phyloP scores from a whole-genome alignment of 2,888 invertebrate genomes.

The Gasteruption jaculator region DNA sequence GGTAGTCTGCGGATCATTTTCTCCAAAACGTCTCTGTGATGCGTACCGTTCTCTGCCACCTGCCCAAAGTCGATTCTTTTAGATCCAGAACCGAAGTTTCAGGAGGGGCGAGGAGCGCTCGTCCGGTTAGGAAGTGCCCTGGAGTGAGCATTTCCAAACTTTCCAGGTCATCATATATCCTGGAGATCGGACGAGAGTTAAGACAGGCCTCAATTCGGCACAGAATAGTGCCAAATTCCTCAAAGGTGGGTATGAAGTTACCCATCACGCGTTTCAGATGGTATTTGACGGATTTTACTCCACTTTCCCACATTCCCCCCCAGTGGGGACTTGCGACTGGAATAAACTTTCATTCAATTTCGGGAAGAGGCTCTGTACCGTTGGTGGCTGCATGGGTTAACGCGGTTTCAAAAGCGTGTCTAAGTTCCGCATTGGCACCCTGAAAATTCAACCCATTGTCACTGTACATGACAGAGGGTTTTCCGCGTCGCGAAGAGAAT shows the following conservation, averaged over 20 bases:
- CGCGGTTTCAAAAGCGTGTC: too few relatives aligned
- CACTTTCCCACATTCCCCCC: slow-evolving; percentile 32
- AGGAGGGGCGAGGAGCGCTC: slow-evolving; percentile 21
- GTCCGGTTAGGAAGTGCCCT: slow-evolving; percentile 27
- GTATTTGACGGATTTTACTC: slow-evolving; percentile 29
- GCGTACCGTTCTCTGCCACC: slow-evolving; percentile 23
- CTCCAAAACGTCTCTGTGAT: slow-evolving; percentile 27
- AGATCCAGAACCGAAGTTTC: slow-evolving; percentile 21
- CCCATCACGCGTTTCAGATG: slow-evolving; percentile 28
- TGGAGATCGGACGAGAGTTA: slow-evolving; percentile 22
- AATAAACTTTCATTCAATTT: slow-evolving; percentile 31
- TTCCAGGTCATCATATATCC: slow-evolving; percentile 14
- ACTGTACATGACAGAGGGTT: too few relatives aligned
- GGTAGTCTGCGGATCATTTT: slow-evolving; percentile 26
- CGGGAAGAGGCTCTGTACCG: too few relatives aligned
- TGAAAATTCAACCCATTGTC: too few relatives aligned
- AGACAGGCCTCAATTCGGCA: slow-evolving; percentile 22
- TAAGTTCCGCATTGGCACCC: too few relatives aligned
- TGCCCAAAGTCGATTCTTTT: slow-evolving; percentile 20
- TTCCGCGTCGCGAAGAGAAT: too few relatives aligned
- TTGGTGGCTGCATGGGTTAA: too few relatives aligned
- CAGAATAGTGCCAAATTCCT: slow-evolving; percentile 24
- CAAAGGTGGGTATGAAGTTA: slow-evolving; percentile 22
- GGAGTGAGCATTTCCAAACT: slow-evolving; percentile 24
- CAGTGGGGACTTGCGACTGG: slow-evolving; percentile 29